Base-by-base conservation (phyloP, 2,113 vertebrate genomes). In the Lota lota region DNA sequence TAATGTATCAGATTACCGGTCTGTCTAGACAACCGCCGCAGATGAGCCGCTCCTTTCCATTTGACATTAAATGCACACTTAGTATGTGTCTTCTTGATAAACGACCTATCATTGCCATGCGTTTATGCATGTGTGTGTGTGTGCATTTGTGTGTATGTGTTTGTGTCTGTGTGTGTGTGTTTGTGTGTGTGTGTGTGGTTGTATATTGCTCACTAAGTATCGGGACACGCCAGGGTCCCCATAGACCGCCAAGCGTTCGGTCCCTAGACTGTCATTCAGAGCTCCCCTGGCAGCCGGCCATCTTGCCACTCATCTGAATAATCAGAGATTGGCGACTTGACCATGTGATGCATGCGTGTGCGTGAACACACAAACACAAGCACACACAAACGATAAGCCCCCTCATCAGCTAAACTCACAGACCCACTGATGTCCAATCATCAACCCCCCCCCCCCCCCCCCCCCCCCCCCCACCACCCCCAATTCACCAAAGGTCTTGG, bases 11-110 rank as follows among this genome's bases (percentile, higher is more conserved):
- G 28, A 53, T 53, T 17, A 53, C 51, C 12, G 51, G 51, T 53
- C 51, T 14, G 75, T 86, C 82, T 79, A 80, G 80, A 86, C 82
- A 63, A 65, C 63, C 66, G 69, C 68, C 78, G 77, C 47, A 72
- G 7, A 17, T 67, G 36, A 59, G 76, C 72, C 18, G 67, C 77
- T 74, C 58, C 73, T 47, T 78, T 79, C 74, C 72, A 74, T 78
- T 36, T 83, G 76, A 82, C 77, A 85, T 79, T 83, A 68, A 76
- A 78, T 60, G 57, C 59, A 19, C 50, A 47, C 60, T 84, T 82
- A 68, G 70, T 61, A 57, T 69, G 74, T 70, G 68, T 69, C 76
- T 56, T 36, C 33, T 61, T 65, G 69, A 83, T 69, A 47, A 73
- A 82, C 74, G 69, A 77, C 63, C n/a, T 3, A 40, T 57, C 51